Conservation (phyloP, 2,113 vertebrate genomes). For the Lonchura striata region DNA sequence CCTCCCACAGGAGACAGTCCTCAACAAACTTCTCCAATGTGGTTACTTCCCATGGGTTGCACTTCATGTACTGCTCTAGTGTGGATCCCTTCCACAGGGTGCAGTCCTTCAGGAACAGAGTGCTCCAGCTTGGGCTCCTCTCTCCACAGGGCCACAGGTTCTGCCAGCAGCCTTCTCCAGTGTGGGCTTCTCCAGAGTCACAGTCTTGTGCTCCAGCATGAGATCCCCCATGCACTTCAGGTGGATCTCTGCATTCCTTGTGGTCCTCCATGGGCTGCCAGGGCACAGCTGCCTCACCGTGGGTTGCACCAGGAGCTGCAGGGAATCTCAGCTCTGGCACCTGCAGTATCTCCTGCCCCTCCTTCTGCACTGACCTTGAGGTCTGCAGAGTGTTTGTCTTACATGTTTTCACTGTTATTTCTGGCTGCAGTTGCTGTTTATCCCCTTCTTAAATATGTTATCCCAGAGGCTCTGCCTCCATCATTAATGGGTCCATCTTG, state of each 20-base stretch:
- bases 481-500: accelerated
- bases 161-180: neutral
- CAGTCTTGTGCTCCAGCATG: neutral
- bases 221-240: neutral
- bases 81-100: neutral
- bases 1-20: neutral
- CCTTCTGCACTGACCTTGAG: neutral
- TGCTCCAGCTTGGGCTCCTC: neutral
- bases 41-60: neutral
- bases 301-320: neutral
- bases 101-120: neutral
- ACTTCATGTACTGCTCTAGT: neutral
- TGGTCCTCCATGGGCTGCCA: neutral
- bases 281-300: neutral
- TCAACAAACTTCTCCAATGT: neutral
- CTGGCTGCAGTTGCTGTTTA: neutral
- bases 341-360: neutral
- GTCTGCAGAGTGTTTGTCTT: neutral
- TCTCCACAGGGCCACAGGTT: neutral
- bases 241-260: neutral
- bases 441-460: neutral
- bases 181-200: accelerated
- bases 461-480: neutral
- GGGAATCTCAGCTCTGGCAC: accelerated
- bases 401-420: neutral